These are phyloP conservation scores for Delichon dasypus DNA, from an alignment of 2,797 vertebrate species.

Conservation along the genomic window DNA sequence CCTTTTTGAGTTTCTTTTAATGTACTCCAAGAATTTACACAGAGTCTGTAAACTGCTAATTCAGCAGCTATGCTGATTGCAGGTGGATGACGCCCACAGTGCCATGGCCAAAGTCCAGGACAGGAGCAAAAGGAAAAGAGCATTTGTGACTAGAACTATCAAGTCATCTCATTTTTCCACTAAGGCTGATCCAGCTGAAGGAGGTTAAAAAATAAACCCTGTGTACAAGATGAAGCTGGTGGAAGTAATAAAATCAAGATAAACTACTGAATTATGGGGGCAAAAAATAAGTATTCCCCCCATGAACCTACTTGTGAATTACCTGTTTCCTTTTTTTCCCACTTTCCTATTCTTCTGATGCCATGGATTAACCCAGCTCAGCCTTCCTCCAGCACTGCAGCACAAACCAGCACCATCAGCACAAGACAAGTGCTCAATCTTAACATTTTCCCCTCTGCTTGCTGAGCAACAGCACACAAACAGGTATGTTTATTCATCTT, in stretches of 20 bases:
- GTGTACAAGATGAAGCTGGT: not conserved
- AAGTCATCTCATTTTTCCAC: not conserved
- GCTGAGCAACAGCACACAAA: not conserved
- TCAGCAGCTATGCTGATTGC: rapidly evolving
- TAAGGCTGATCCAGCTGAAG: not conserved
- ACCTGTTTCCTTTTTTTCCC: not conserved
- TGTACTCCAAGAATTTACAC: not conserved
- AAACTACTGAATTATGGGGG: not conserved
- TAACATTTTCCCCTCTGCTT: rapidly evolving
- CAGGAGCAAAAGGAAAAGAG: not conserved
- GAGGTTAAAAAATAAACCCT: not conserved
- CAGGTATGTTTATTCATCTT: not conserved
- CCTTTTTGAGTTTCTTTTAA: not conserved
- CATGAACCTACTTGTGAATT: not conserved
- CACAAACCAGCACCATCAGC: not conserved
- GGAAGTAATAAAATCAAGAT: not conserved
- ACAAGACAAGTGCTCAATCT: not conserved
- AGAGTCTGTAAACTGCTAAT: not conserved
- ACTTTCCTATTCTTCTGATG: not conserved
- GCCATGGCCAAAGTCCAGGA: not conserved
- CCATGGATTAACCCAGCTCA: not conserved
- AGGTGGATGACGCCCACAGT: not conserved
- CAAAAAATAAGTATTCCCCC: not conserved
- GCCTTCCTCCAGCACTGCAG: not conserved
- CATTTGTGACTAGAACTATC: not conserved